Base-by-base conservation (phyloP, 2,888 invertebrate species). In the Hydropsyche betteni region DNA sequence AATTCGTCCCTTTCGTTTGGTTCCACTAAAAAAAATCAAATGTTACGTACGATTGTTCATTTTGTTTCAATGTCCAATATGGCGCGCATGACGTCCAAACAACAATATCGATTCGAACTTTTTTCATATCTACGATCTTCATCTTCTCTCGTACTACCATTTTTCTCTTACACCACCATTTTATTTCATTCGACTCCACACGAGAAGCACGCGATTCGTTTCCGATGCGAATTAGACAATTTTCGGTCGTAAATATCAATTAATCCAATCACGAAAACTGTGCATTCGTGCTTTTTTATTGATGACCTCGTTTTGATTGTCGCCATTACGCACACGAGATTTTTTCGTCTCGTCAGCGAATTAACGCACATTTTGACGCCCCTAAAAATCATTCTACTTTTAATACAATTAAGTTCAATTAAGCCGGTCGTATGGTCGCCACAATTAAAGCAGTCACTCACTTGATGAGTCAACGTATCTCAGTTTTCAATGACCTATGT, bases 51-150 rank as follows among this genome's bases (percentile, higher is more conserved):
- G 44, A 44, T 44, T 44, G 44, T 44, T 44, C 44, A 44, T 44
- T 44, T 44, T 10, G 44, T 44, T 44, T 44, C 44, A 6, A 44
- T 24, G 24, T 58, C 14, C 16, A 58, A 58, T 58, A 58, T 58
- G 58, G 58, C 24, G 24, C 14, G 58, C 58, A 16, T 58, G 58
- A 58, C 58, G 58, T 58, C 16, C 24, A 14, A 58, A 58, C 14
- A 58, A 58, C 58, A 58, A 58, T 58, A 58, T 58, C 58, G 58
- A 58, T 58, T 58, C 58, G 58, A 58, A 58, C 58, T 58, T 58
- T 58, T 58, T 58, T 58, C 16, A 58, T 58, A 58, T 58, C 58
- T 58, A 14, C 58, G 16, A 58, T 58, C 58, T 58, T 58, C 24
- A 24, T 24, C 24, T 58, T 44, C 44, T 44, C 44, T 10, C 44